Base-by-base conservation (phyloP, 2,888 invertebrate genomes). In the Orthosia gracilis region DNA sequence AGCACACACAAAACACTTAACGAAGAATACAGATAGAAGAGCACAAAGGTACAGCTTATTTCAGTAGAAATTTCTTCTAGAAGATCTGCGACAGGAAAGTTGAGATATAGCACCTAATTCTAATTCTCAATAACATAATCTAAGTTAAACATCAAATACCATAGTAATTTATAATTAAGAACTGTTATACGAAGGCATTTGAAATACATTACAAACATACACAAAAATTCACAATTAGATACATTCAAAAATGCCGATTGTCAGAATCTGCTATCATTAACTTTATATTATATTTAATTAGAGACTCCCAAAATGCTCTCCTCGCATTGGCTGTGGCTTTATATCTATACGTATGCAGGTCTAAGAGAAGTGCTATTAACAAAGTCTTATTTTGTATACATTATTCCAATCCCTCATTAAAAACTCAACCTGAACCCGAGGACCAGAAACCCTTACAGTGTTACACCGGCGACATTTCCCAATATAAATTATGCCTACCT, bases 401-500 rank as follows among this genome's bases (percentile, higher is more conserved):
- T 52, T 23, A 31, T 54, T 23, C 5, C 0, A 49, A 21, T 12
- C 15, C 13, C 26, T 54, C 55, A 50, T 59, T 57, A 52, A 68
- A 72, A 75, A 54, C 45, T 11, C 7, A 55, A 61, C 55, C 5
- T 13, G n/a, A 52, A 21, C 18, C 13, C 11, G 31, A 64, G 18
- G 23, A 65, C 23, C 23, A 65, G 50, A 82, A 49, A 58, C 63
- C 57, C 5, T 55, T 26, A 23, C 62, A 66, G 31, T 61, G 83
- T 66, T 69, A 64, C 59, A 21, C 40, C 15, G 12, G 21, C 47
- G 61, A 69, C 68, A 59, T 80, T 83, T 63, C 23, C 58, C 52
- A 54, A 79, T 79, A 63, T 83, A 74, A 83, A 76, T 83, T 68
- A 81, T 71, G 40, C 52, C 40, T 40, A 40, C 40, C 9, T 40